Conservation (phyloP, 2,113 vertebrate genomes). For the Brachypodius melanocephalos region DNA sequence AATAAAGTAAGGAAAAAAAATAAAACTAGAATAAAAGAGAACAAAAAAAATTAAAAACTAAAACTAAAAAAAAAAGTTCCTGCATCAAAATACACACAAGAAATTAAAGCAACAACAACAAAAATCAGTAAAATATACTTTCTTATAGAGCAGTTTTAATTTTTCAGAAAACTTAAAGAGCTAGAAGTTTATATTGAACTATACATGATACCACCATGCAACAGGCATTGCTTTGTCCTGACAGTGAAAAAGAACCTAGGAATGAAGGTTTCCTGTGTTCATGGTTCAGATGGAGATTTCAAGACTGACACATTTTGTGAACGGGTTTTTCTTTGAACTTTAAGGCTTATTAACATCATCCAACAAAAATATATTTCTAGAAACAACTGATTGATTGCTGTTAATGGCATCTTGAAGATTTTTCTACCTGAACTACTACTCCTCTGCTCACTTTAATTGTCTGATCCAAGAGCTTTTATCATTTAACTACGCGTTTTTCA, state of each 20-base stretch:
- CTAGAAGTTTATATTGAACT: background rate
- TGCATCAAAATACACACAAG: background rate
- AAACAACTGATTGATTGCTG: background rate
- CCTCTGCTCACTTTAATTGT: background rate
- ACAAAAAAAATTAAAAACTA: background rate
- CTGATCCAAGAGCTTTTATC: background rate
- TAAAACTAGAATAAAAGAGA: background rate
- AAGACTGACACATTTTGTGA: background rate
- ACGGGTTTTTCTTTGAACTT: background rate
- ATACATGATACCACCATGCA: background rate
- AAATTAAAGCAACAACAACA: background rate
- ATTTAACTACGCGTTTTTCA: background rate
- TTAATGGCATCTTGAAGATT: background rate
- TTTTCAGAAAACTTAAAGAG: background rate
- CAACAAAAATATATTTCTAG: background rate
- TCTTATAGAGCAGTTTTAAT: background rate
- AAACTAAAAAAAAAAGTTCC: background rate
- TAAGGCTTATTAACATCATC: background rate
- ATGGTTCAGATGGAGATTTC: background rate
- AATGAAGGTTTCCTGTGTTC: background rate
- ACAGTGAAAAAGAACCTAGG: background rate
- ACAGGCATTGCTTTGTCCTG: background rate
- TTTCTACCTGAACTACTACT: background rate
- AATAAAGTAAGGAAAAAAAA: background rate
- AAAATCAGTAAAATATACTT: background rate